These are phyloP conservation scores for Watsonalla cultraria DNA, from an alignment of 2,888 invertebrate genomes.

Conservation along the genomic window DNA sequence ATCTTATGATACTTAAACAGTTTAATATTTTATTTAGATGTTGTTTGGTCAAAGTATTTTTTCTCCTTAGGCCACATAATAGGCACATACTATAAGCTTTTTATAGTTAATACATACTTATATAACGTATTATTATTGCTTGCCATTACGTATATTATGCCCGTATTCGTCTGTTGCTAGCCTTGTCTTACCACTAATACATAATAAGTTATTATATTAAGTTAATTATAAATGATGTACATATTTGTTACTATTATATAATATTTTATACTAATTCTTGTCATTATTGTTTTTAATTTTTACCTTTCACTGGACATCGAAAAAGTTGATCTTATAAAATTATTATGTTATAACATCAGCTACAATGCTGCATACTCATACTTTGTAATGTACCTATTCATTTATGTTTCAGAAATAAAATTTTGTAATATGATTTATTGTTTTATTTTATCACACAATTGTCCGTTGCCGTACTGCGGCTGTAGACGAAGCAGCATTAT, in stretches of 20 bases:
- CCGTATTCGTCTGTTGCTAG: constrained; percentile 23
- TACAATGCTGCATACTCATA: not conserved
- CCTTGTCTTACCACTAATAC: constrained; percentile 50
- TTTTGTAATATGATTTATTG: not conserved
- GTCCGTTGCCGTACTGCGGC: no score
- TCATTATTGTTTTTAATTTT: constrained; percentile 10
- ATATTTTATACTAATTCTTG: constrained; percentile 11
- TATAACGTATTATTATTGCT: constrained; percentile 2
- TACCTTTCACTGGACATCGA: not conserved
- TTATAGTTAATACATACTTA: no score
- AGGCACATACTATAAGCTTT: no score
- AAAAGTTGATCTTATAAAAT: not conserved
- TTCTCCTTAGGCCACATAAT: no score
- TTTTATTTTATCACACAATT: not conserved
- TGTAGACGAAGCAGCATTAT: no score
- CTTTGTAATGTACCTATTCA: not conserved
- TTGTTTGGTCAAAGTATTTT: no score
- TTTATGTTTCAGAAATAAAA: not conserved
- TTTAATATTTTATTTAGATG: no score
- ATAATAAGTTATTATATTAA: not conserved
- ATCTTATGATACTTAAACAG: no score
- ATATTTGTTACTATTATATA: constrained; percentile 9
- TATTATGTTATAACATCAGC: not conserved
- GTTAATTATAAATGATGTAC: constrained; percentile 12
- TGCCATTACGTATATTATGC: constrained; percentile 16